Evolutionary conservation across 2,888 invertebrate genomes (phyloP).

Genomic region (Teinopalpus imperialis): DNA sequence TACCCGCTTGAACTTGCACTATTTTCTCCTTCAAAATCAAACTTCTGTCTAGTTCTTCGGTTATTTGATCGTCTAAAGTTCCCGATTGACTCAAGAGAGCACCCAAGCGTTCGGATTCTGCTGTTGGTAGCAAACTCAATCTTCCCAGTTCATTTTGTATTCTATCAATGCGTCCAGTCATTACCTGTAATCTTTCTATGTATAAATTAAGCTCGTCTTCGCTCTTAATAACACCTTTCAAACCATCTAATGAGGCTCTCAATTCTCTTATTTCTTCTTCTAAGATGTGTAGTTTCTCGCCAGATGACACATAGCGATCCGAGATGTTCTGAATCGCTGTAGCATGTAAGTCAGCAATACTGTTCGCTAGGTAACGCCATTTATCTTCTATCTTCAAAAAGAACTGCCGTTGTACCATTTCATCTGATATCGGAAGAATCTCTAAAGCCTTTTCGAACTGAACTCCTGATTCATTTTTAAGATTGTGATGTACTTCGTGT

Average conservation of each 20-base stretch:
- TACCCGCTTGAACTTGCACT: conserved; percentile 86
- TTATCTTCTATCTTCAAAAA: conserved; percentile 89
- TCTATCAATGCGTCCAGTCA: conserved; percentile 87
- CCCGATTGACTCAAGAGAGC: conserved; percentile 86
- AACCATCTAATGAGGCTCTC: conserved; percentile 84
- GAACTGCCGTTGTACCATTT: conserved; percentile 90
- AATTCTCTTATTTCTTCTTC: conserved; percentile 90
- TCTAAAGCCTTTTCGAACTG: conserved; percentile 90
- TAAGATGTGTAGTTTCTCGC: conserved; percentile 87
- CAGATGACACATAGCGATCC: conserved; percentile 87
- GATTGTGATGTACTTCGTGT: conserved; percentile 90
- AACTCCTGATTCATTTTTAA: conserved; percentile 87
- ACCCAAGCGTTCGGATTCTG: conserved; percentile 90
- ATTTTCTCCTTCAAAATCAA: conserved; percentile 88
- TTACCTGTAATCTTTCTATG: conserved; percentile 90
- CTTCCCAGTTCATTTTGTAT: conserved; percentile 91
- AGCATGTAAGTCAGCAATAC: conserved; percentile 85
- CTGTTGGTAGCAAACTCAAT: conserved; percentile 87
- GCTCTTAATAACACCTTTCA: conserved; percentile 90
- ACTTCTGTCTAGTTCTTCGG: conserved; percentile 90
- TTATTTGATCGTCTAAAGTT: conserved; percentile 86
- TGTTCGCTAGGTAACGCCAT: conserved; percentile 85
- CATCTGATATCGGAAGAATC: conserved; percentile 91
- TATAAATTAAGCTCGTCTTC: conserved; percentile 92
- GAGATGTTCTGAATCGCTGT: conserved; percentile 87